phyloP scores from a whole-genome alignment of 2,888 invertebrate genomes.

The Drosophila picticornis region DNA sequence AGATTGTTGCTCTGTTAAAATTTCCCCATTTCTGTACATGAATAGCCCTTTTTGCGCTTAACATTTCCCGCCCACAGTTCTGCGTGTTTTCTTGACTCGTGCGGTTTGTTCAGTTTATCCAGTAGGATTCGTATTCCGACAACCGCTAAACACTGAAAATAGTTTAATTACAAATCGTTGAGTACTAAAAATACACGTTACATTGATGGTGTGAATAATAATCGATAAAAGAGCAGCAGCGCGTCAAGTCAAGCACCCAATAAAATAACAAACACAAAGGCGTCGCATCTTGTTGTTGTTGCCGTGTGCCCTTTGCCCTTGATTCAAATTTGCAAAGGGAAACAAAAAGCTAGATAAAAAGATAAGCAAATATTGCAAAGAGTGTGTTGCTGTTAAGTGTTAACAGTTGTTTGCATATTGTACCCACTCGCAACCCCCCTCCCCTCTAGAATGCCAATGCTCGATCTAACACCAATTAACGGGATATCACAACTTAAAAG shows the following conservation, averaged over 20 bases:
- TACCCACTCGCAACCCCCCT: not conserved
- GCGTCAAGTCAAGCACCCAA: constrained; percentile 12
- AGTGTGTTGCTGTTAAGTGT: not conserved
- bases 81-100: constrained; percentile 56
- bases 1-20: constrained; percentile 29
- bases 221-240: constrained; percentile 58
- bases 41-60: constrained; percentile 35
- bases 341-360: constrained; percentile 12
- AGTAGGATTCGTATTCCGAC: constrained; percentile 20
- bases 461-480: constrained; percentile 70
- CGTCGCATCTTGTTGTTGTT: constrained; percentile 17
- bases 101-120: constrained; percentile 35
- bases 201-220: constrained; percentile 58
- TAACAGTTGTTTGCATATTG: constrained; percentile 8
- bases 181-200: constrained; percentile 8
- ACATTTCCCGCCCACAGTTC: constrained; percentile 64
- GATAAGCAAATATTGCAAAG: constrained; percentile 6
- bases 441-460: constrained; percentile 69
- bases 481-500: constrained; percentile 73
- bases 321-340: constrained; percentile 36
- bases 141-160: constrained; percentile 32
- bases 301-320: constrained; percentile 44
- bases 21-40: constrained; percentile 35
- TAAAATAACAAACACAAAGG: constrained; percentile 5
- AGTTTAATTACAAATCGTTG: constrained; percentile 33